Evolutionary conservation across 2,888 invertebrate species (phyloP).

Genomic region (Trichogramma dendrolimi): DNA sequence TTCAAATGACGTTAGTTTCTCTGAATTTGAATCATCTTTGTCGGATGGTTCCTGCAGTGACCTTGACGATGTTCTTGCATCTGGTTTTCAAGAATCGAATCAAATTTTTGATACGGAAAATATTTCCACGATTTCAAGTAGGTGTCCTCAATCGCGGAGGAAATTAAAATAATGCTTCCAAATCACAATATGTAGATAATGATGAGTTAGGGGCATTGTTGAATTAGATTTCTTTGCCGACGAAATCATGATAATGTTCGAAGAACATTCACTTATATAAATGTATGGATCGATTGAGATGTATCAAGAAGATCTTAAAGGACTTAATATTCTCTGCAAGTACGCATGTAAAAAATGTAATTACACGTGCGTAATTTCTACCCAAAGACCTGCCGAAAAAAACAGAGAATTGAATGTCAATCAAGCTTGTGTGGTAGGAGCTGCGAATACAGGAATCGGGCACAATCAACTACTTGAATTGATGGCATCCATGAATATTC

Average conservation of each 20-base stretch:
- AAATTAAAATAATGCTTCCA: too few relatives aligned
- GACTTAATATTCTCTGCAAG: not conserved
- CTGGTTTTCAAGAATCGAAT: too few relatives aligned
- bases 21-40: too few relatives aligned
- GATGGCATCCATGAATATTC: constrained; percentile 21
- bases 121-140: too few relatives aligned
- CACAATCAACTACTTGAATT: constrained; percentile 20
- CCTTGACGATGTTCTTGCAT: too few relatives aligned
- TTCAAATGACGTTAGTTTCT: too few relatives aligned
- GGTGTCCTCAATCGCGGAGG: too few relatives aligned
- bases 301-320: not conserved
- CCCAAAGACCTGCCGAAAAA: not conserved
- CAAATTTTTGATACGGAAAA: too few relatives aligned
- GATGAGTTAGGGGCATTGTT: not conserved
- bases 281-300: not conserved
- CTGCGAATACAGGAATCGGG: constrained; percentile 23
- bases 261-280: not conserved
- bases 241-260: not conserved
- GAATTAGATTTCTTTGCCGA: not conserved
- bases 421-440: constrained; percentile 24
- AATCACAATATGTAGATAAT: too few relatives aligned
- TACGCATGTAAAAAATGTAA: not conserved
- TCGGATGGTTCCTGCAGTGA: too few relatives aligned
- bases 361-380: not conserved
- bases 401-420: constrained; percentile 21